Evolutionary conservation across 35 echinoderm and acorn worm species (phyloP).

Genomic region (Ophiothrix spiculata): DNA sequence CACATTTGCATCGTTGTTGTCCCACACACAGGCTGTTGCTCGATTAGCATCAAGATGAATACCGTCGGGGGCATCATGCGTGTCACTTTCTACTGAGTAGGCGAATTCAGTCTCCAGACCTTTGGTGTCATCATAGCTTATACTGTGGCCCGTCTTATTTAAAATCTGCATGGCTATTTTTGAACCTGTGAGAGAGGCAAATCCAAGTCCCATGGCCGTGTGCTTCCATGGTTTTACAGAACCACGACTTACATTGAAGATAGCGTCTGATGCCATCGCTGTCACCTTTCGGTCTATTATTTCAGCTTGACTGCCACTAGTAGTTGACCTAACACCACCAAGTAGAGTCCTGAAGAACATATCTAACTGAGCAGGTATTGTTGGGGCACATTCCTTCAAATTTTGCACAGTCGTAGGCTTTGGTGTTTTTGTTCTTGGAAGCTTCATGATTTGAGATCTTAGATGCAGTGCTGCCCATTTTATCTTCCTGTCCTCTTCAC

Average conservation of each 20-base stretch:
- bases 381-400: slow-evolving; percentile 62
- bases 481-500: slow-evolving; percentile 48
- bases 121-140: slow-evolving; percentile 72
- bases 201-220: slow-evolving; percentile 49
- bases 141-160: slow-evolving; percentile 66
- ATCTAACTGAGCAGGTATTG: slow-evolving; percentile 56
- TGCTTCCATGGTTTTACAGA: slow-evolving; percentile 78
- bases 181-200: slow-evolving; percentile 80
- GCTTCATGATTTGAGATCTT: slow-evolving; percentile 38
- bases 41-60: slow-evolving; percentile 43
- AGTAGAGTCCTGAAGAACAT: slow-evolving; percentile 71
- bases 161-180: slow-evolving; percentile 53
- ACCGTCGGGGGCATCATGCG: slow-evolving; percentile 57
- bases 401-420: slow-evolving; percentile 62
- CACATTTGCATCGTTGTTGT: slow-evolving; percentile 65
- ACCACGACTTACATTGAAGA: slow-evolving; percentile 62
- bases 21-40: slow-evolving; percentile 58
- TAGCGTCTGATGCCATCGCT: slow-evolving; percentile 63
- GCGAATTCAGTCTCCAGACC: slow-evolving; percentile 77
- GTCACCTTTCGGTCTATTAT: slow-evolving; percentile 60
- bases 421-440: slow-evolving; percentile 65
- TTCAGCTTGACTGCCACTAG: slow-evolving; percentile 34
- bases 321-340: slow-evolving; percentile 28
- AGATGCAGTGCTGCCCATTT: slow-evolving; percentile 68
- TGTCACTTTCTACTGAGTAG: slow-evolving; percentile 46